These are phyloP conservation scores for Patella ulyssiponensis DNA, from an alignment of 2,888 invertebrate species.

Conservation along the genomic window DNA sequence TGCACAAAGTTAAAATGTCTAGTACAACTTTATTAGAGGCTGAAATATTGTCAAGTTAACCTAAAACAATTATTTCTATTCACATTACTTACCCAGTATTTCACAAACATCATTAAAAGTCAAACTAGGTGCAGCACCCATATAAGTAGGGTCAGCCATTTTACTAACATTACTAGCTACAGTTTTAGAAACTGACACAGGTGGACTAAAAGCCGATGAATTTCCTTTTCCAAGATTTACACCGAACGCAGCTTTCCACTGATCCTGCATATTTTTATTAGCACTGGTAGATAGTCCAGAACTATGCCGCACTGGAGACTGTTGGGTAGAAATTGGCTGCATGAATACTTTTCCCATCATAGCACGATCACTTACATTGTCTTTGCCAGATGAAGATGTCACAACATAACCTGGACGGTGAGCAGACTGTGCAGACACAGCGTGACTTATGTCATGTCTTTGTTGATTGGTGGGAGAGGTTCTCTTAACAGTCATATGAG, in stretches of 20 bases:
- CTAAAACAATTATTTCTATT: too few relatives aligned
- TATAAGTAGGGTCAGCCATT: neutral
- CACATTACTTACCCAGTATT: too few relatives aligned
- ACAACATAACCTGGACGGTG: neutral
- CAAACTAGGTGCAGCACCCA: too few relatives aligned
- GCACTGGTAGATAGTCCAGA: neutral
- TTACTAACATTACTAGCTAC: neutral
- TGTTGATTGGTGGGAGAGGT: neutral
- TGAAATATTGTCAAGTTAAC: too few relatives aligned
- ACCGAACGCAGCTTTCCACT: constrained; percentile 4
- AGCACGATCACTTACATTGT: neutral
- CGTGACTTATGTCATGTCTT: neutral
- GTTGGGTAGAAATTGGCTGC: neutral
- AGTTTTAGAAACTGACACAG: neutral
- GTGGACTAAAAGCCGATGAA: neutral
- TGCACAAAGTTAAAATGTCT: too few relatives aligned
- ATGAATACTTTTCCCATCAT: neutral
- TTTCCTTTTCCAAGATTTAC: neutral
- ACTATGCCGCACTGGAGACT: neutral
- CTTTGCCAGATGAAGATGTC: neutral
- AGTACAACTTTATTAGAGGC: too few relatives aligned
- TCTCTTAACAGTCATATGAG: neutral
- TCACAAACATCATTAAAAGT: too few relatives aligned
- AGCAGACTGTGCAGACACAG: neutral
- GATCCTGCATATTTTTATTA: constrained; percentile 1